phyloP scores from a whole-genome alignment of 92 coral and sea anemone species.

The Anthopleura xanthogrammica region DNA sequence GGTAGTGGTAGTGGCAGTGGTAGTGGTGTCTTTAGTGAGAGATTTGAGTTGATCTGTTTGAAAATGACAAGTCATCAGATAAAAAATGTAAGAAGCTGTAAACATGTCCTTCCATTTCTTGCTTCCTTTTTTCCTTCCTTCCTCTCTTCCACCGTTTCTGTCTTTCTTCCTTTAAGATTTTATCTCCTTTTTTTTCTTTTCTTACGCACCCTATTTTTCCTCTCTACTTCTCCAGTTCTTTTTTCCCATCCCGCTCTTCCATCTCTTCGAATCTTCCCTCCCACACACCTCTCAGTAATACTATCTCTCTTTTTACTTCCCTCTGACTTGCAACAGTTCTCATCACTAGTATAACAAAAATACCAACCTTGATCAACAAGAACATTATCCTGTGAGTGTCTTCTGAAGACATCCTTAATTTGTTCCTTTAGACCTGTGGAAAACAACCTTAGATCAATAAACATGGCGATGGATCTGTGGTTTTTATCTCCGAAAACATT shows the following conservation, averaged over 20 bases:
- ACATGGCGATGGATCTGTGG: too few species aligned
- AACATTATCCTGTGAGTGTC: conserved; percentile 60
- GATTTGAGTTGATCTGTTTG: neutral
- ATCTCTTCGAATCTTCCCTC: neutral
- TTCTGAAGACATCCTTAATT: conserved; percentile 69
- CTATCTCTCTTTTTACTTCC: neutral
- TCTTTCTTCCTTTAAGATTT: neutral
- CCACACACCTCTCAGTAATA: neutral
- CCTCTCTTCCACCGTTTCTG: neutral
- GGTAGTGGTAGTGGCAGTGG: too few species aligned
- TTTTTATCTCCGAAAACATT: too few species aligned
- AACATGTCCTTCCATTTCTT: too few species aligned
- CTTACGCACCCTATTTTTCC: neutral
- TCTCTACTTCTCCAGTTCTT: neutral
- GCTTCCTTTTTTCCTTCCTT: too few species aligned
- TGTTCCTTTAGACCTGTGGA: conserved; percentile 52
- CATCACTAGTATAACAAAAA: neutral
- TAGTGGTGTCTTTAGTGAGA: neutral
- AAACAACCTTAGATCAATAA: neutral
- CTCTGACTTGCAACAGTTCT: neutral
- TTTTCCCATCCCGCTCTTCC: neutral
- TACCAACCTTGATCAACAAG: conserved; percentile 41
- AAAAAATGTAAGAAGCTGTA: neutral
- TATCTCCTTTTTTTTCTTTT: neutral
- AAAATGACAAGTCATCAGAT: neutral